A percentile compares a stretch with the other conserved stretches of the same genome.
phyloP scores from a whole-genome alignment of 2,888 invertebrate species.

The Heliothis peltigera region DNA sequence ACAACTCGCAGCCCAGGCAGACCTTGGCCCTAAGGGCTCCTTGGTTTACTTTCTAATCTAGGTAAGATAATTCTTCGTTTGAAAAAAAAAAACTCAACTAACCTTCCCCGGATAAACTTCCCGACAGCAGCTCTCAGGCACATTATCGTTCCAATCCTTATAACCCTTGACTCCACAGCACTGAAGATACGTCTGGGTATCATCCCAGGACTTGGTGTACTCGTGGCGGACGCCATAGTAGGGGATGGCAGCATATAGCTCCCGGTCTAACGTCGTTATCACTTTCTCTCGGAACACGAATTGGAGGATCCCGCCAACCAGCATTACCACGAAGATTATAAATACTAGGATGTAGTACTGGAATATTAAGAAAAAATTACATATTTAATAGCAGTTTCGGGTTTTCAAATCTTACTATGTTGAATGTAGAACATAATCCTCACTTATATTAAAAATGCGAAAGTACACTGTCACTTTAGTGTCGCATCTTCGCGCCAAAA shows the following conservation, averaged over 20 bases:
- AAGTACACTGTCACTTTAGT: too few relatives aligned
- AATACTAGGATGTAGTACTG: constrained; percentile 97
- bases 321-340: constrained; percentile 96
- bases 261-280: constrained; percentile 92
- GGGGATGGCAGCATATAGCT: constrained; percentile 94
- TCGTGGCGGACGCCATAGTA: constrained; percentile 92
- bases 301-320: constrained; percentile 96
- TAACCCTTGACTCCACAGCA: constrained; percentile 95
- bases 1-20: too few relatives aligned
- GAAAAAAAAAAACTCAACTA: background rate
- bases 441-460: too few relatives aligned
- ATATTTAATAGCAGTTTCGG: background rate
- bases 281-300: constrained; percentile 97
- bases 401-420: background rate
- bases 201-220: constrained; percentile 96
- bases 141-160: constrained; percentile 93
- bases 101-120: constrained; percentile 90
- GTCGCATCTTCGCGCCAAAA: too few relatives aligned
- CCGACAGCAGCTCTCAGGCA: constrained; percentile 94
- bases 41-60: too few relatives aligned
- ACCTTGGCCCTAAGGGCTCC: too few relatives aligned
- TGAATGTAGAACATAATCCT: too few relatives aligned
- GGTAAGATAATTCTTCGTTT: too few relatives aligned
- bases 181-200: constrained; percentile 94
- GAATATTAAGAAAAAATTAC: constrained; percentile 66